Conservation (phyloP, 2,888 invertebrate genomes). For the Oscheius sp. region DNA sequence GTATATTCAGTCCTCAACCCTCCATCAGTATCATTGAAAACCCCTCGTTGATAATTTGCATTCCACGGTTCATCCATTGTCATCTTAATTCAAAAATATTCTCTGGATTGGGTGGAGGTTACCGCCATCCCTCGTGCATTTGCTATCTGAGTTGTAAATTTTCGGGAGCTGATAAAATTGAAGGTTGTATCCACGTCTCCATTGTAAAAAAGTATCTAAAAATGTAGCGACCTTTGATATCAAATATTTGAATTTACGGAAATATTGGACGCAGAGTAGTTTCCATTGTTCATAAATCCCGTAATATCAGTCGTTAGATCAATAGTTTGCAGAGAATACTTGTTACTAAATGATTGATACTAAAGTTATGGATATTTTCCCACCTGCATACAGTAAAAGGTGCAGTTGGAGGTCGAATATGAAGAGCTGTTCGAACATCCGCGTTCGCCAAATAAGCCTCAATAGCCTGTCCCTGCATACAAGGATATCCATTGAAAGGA, state of each 20-base stretch:
- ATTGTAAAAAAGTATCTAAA: conserved; percentile 57
- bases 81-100: not conserved
- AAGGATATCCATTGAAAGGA: conserved; percentile 50
- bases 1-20: conserved; percentile 46
- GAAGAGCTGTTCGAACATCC: conserved; percentile 52
- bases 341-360: not conserved
- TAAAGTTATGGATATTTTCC: no score
- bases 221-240: not conserved
- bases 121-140: conserved; percentile 32
- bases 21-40: conserved; percentile 49
- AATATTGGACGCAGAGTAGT: not conserved
- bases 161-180: conserved; percentile 57
- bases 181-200: conserved; percentile 57
- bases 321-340: not conserved
- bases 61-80: conserved; percentile 48
- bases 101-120: not conserved
- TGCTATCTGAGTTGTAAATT: conserved; percentile 51
- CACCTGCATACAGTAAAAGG: not conserved
- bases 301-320: conserved; percentile 12
- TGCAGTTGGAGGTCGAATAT: conserved; percentile 35
- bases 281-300: conserved; percentile 4
- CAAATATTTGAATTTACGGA: not conserved
- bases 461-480: conserved; percentile 41
- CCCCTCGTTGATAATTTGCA: conserved; percentile 46
- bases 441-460: conserved; percentile 44